Evolutionary conservation across 2,888 invertebrate genomes (phyloP).

Genomic region (Dermolepida albohirtum): DNA sequence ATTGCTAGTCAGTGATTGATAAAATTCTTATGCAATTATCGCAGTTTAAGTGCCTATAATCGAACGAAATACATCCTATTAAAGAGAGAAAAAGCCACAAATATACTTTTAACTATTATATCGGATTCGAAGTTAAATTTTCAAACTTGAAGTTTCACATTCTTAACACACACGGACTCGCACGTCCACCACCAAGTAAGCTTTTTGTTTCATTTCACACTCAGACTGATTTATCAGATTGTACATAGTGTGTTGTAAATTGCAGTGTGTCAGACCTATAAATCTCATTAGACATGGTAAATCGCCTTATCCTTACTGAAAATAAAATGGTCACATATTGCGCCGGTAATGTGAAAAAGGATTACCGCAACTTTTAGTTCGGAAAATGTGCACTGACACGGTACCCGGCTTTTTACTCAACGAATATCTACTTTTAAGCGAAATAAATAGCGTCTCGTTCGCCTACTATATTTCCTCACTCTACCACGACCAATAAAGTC

Average conservation of each 20-base stretch:
- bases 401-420: slow-evolving; percentile 33
- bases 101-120: slow-evolving; percentile 10
- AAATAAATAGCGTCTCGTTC: slow-evolving; percentile 31
- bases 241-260: slow-evolving; percentile 42
- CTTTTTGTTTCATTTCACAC: slow-evolving; percentile 40
- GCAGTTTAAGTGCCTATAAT: no score
- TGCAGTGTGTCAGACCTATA: slow-evolving; percentile 44
- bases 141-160: no score
- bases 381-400: slow-evolving; percentile 37
- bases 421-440: slow-evolving; percentile 32
- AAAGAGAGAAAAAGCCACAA: background rate
- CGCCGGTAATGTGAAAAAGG: slow-evolving; percentile 43
- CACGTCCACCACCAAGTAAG: background rate
- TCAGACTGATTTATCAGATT: slow-evolving; percentile 44
- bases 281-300: slow-evolving; percentile 46
- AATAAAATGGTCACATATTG: slow-evolving; percentile 45
- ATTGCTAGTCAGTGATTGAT: no score
- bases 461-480: no score
- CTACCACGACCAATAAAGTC: no score
- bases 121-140: background rate
- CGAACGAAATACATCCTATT: background rate
- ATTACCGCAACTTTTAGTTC: slow-evolving; percentile 39
- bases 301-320: slow-evolving; percentile 44
- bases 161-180: no score
- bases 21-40: no score